Percentiles rank a stretch among this genome's conserved stretches.
These are phyloP conservation scores for Drosophila kuntzei DNA, from an alignment of 2,888 invertebrate genomes.

Conservation along the genomic window DNA sequence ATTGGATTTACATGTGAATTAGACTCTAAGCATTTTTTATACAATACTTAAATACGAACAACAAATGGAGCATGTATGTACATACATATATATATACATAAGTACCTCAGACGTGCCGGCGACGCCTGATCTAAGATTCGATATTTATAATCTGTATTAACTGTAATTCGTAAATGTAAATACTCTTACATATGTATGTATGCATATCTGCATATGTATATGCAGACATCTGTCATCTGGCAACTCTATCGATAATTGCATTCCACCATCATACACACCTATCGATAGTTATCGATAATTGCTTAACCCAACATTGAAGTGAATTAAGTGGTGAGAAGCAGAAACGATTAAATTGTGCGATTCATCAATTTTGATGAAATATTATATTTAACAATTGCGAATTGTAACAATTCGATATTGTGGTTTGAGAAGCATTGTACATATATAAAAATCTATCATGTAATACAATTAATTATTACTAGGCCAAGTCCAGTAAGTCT, in stretches of 20 bases:
- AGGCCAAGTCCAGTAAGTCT: slow-evolving; percentile 18
- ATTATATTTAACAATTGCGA: neutral
- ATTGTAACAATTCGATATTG: slow-evolving; percentile 11
- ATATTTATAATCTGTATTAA: slow-evolving; percentile 6
- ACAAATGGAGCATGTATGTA: slow-evolving; percentile 25
- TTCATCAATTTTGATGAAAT: neutral
- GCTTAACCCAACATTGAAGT: slow-evolving; percentile 5
- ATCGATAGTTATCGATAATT: neutral
- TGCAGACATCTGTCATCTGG: no score
- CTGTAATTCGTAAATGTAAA: slow-evolving; percentile 38
- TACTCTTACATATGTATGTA: slow-evolving; percentile 29
- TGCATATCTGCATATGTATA: neutral
- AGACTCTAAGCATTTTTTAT: slow-evolving; percentile 49
- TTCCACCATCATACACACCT: neutral
- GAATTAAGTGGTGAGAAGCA: neutral
- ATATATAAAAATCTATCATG: neutral
- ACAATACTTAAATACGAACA: slow-evolving; percentile 49
- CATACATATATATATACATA: slow-evolving; percentile 41
- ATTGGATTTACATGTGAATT: slow-evolving; percentile 55
- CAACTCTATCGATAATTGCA: neutral
- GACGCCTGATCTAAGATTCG: slow-evolving; percentile 62
- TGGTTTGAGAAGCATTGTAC: slow-evolving; percentile 5
- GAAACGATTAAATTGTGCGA: neutral
- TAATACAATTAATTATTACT: slow-evolving; percentile 8
- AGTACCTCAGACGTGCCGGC: slow-evolving; percentile 57